A percentile compares a stretch with the other conserved stretches of the same genome.
phyloP scores from a whole-genome alignment of 2,113 vertebrate species.

The Progne subis region DNA sequence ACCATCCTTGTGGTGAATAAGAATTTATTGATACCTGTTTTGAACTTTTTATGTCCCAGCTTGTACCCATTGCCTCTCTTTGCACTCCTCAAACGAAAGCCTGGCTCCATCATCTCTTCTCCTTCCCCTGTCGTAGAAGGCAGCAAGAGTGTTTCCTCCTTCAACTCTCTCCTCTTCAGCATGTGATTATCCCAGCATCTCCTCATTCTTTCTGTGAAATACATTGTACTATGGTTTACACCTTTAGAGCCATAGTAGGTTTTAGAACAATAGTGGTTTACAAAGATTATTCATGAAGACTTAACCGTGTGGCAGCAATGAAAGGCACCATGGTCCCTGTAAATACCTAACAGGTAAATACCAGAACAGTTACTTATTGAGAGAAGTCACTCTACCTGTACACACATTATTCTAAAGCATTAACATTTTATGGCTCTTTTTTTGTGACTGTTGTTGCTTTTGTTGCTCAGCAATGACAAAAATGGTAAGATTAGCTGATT shows the following conservation, averaged over 20 bases:
- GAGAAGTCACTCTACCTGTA: neutral
- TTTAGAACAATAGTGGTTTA: neutral
- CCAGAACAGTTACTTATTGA: neutral
- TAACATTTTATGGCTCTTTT: neutral
- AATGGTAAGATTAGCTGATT: neutral
- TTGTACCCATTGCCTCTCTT: neutral
- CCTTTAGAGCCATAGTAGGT: neutral
- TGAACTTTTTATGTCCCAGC: neutral
- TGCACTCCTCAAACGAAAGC: rapidly evolving
- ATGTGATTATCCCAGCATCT: neutral
- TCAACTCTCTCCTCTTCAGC: neutral
- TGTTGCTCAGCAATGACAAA: neutral
- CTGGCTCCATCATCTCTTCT: neutral
- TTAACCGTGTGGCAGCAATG: neutral
- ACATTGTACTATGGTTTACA: neutral
- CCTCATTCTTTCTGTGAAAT: neutral
- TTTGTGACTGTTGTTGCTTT: neutral
- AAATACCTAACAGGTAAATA: neutral
- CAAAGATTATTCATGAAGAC: neutral
- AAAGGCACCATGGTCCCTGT: neutral
- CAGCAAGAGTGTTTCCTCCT: neutral
- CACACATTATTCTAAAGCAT: neutral
- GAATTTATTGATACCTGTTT: neutral
- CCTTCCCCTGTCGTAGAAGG: neutral
- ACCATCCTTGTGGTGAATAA: neutral